Evolutionary conservation across 1,140 invertebrate species (phyloP).

Genomic region (Anastrepha ludens): DNA sequence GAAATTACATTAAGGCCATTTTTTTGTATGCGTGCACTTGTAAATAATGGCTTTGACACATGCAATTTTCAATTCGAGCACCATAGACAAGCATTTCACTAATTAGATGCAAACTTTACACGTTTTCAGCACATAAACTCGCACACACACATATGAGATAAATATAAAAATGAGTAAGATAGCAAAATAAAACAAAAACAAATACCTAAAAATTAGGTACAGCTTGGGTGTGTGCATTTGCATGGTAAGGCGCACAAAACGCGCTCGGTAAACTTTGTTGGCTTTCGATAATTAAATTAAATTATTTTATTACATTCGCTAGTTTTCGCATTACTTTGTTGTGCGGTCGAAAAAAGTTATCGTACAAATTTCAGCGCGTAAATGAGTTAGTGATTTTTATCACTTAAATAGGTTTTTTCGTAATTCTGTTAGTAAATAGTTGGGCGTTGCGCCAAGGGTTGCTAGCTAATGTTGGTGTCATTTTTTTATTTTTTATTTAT

Average conservation of each 20-base stretch:
- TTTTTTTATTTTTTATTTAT: background rate
- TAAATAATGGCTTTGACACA: slow-evolving; percentile 54
- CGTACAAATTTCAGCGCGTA: background rate
- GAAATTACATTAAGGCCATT: slow-evolving; percentile 27
- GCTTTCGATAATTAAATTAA: slow-evolving; percentile 59
- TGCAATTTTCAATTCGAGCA: slow-evolving; percentile 55
- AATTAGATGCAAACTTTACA: slow-evolving; percentile 58
- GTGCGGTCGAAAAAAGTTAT: background rate
- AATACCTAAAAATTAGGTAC: slow-evolving; percentile 11
- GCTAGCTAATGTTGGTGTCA: background rate
- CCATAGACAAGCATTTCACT: slow-evolving; percentile 41
- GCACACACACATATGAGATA: background rate
- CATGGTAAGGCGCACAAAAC: background rate
- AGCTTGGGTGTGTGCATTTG: slow-evolving; percentile 38
- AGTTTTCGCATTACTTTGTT: slow-evolving; percentile 34
- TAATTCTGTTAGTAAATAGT: background rate
- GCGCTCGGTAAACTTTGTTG: slow-evolving; percentile 53
- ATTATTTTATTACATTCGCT: slow-evolving; percentile 58
- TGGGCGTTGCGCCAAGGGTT: background rate
- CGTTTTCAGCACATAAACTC: background rate
- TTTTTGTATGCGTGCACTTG: slow-evolving; percentile 43
- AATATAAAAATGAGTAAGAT: slow-evolving; percentile 39
- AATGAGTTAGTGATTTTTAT: slow-evolving; percentile 53
- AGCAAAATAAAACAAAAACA: background rate
- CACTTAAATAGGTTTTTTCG: slow-evolving; percentile 2